phyloP scores from a whole-genome alignment of 2,113 vertebrate genomes.

The Ploceus nigricollis region DNA sequence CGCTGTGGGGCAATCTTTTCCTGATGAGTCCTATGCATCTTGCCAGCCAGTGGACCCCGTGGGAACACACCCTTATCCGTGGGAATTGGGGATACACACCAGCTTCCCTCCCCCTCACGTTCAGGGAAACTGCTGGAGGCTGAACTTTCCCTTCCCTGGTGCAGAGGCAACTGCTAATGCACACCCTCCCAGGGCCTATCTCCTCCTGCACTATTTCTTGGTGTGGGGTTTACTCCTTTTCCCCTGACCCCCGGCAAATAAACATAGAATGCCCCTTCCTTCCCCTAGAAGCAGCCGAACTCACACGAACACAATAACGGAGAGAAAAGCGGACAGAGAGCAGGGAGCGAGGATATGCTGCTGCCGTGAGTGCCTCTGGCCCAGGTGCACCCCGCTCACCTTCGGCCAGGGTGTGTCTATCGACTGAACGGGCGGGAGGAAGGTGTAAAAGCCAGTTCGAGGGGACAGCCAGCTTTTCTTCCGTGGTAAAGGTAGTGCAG shows the following conservation, averaged over 20 bases:
- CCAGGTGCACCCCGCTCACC: not conserved
- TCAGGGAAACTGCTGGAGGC: not conserved
- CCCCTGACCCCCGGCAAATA: not conserved
- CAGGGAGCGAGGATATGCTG: not conserved
- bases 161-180: not conserved
- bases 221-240: not conserved
- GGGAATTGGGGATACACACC: not conserved
- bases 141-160: not conserved
- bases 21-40: rapidly evolving
- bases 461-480: not conserved
- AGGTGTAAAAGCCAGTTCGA: not conserved
- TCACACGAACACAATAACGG: rapidly evolving
- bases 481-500: not conserved
- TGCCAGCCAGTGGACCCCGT: not conserved
- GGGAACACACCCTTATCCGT: not conserved
- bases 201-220: not conserved
- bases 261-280: not conserved
- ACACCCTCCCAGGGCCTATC: rapidly evolving
- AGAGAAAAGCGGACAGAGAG: not conserved
- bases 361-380: not conserved
- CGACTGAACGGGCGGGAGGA: rapidly evolving
- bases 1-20: not conserved
- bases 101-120: not conserved
- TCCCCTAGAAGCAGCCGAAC: not conserved
- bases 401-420: rapidly evolving